These are phyloP conservation scores for Spea multiplicata DNA, from an alignment of 2,113 vertebrate species.

Conservation along the genomic window DNA sequence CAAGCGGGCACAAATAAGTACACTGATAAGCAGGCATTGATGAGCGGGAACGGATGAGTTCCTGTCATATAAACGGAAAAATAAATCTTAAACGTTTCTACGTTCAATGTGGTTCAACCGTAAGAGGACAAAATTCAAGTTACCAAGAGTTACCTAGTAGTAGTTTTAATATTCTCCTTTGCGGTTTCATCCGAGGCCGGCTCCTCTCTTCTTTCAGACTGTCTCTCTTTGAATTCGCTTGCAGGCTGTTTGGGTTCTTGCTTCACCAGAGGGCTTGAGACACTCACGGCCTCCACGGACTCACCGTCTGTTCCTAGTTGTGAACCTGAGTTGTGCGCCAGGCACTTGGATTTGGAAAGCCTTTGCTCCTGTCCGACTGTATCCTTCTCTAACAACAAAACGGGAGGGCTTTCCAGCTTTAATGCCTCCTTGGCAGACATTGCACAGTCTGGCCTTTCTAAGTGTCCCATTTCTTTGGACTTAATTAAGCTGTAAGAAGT, in stretches of 20 bases:
- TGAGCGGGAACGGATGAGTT: too few relatives aligned
- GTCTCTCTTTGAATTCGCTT: slow-evolving; percentile 51
- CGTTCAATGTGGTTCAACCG: too few relatives aligned
- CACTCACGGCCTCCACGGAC: slow-evolving; percentile 46
- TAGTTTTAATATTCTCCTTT: slow-evolving; percentile 62
- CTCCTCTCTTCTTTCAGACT: slow-evolving; percentile 48
- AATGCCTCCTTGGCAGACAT: slow-evolving; percentile 56
- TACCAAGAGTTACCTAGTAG: slow-evolving; percentile 62
- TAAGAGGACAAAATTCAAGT: too few relatives aligned
- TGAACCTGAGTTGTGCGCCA: slow-evolving; percentile 63
- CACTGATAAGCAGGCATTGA: too few relatives aligned
- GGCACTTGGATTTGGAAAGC: slow-evolving; percentile 74
- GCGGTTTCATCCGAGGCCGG: slow-evolving; percentile 50
- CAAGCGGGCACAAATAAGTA: too few relatives aligned
- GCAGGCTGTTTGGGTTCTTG: slow-evolving; percentile 59
- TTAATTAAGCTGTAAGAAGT: slow-evolving; percentile 66
- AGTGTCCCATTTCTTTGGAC: slow-evolving; percentile 59
- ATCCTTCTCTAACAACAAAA: slow-evolving; percentile 56
- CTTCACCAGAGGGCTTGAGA: slow-evolving; percentile 57
- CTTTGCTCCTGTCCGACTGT: slow-evolving; percentile 54
- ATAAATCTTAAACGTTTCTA: too few relatives aligned
- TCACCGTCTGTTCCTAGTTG: slow-evolving; percentile 53
- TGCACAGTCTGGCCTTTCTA: slow-evolving; percentile 58
- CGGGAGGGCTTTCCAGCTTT: slow-evolving; percentile 53
- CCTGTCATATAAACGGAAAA: too few relatives aligned